These are phyloP conservation scores for Drosophila grimshawi DNA, from an alignment of 1,140 invertebrate species.

Conservation along the genomic window DNA sequence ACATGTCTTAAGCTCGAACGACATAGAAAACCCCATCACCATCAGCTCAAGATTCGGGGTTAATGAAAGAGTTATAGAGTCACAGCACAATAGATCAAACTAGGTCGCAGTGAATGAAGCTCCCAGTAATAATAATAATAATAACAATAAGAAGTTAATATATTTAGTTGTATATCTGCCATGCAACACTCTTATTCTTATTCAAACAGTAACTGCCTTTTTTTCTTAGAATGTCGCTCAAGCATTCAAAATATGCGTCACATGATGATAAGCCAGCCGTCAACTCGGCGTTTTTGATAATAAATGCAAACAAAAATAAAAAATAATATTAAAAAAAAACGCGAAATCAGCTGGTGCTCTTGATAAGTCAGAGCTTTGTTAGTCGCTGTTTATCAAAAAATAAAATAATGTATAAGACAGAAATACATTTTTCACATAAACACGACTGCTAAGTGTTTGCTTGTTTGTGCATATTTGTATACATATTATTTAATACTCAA, in stretches of 20 bases:
- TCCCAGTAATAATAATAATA: too few species aligned
- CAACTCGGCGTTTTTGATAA: constrained; percentile 2
- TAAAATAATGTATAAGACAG: constrained; percentile 5
- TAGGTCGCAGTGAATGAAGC: too few species aligned
- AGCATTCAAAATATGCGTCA: constrained; percentile 59
- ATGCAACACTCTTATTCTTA: too few species aligned
- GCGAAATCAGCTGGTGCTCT: constrained; percentile 25
- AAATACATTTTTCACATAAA: constrained; percentile 12
- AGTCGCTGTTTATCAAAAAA: constrained; percentile 14
- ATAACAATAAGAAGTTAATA: too few species aligned
- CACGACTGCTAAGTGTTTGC: neutral
- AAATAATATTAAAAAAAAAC: constrained; percentile 10
- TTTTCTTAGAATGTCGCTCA: neutral
- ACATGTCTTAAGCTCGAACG: too few species aligned
- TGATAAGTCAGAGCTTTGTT: constrained; percentile 13
- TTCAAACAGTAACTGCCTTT: too few species aligned
- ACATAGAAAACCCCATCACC: too few species aligned
- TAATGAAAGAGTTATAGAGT: too few species aligned
- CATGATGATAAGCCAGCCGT: constrained; percentile 46
- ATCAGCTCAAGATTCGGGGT: too few species aligned
- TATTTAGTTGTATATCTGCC: too few species aligned
- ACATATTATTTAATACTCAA: constrained; percentile 33
- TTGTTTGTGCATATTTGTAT: constrained; percentile 15
- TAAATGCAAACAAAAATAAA: constrained; percentile 28
- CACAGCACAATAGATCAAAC: too few species aligned